Conservation (phyloP, 1,140 invertebrate genomes). For the Eulimnadia texana region DNA sequence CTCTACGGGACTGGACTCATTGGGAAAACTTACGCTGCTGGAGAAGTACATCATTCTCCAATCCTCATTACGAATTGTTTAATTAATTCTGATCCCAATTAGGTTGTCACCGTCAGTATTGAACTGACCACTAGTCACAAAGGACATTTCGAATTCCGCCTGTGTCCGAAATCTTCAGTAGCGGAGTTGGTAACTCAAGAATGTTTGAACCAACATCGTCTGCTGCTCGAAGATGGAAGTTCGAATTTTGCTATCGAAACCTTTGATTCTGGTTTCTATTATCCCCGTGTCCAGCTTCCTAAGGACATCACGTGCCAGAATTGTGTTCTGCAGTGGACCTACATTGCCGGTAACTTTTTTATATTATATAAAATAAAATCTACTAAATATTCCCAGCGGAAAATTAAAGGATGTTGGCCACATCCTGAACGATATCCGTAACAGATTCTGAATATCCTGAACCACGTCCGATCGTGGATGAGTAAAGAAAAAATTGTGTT, state of each 20-base stretch:
- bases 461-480: too few relatives aligned
- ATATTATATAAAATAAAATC: background rate
- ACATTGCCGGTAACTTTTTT: conserved; percentile 17
- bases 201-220: conserved; percentile 37
- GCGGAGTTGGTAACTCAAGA: conserved; percentile 36
- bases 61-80: background rate
- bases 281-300: conserved; percentile 16
- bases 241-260: conserved; percentile 21
- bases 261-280: conserved; percentile 1
- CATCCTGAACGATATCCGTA: too few relatives aligned
- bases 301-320: conserved; percentile 18
- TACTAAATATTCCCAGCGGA: background rate
- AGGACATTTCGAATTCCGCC: conserved; percentile 38
- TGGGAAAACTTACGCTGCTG: conserved; percentile 27
- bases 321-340: conserved; percentile 23
- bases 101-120: conserved; percentile 28
- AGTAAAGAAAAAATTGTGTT: too few relatives aligned
- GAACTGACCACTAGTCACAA: conserved; percentile 38
- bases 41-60: background rate
- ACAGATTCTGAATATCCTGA: too few relatives aligned
- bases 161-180: conserved; percentile 35
- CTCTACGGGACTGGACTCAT: conserved; percentile 40
- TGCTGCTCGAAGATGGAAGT: conserved; percentile 33
- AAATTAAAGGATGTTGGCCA: background rate
- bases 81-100: background rate